phyloP scores from a whole-genome alignment of 2,888 invertebrate species.

The Drosophila sordidapex region DNA sequence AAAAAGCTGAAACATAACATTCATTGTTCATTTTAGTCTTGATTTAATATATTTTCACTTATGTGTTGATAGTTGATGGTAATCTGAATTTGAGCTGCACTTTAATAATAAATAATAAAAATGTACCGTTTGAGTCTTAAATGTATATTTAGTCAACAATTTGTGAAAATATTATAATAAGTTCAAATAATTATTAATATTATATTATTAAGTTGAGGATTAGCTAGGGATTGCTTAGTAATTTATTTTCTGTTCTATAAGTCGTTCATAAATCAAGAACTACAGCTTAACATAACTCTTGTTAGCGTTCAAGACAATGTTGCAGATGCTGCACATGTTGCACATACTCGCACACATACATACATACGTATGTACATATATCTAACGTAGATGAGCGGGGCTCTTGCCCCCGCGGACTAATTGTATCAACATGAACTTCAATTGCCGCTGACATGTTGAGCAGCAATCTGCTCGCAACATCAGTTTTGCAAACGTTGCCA shows the following conservation, averaged over 20 bases:
- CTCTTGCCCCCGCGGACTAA: slow-evolving; percentile 35
- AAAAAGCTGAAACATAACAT: too few species aligned
- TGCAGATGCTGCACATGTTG: slow-evolving; percentile 25
- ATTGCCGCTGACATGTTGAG: slow-evolving; percentile 62
- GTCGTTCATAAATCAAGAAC: slow-evolving; percentile 3
- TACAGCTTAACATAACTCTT: neutral
- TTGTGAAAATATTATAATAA: neutral
- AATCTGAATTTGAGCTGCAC: neutral
- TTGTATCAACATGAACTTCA: slow-evolving; percentile 62
- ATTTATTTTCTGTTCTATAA: neutral
- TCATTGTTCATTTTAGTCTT: too few species aligned
- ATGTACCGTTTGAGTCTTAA: neutral
- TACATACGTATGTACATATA: neutral
- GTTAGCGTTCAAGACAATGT: slow-evolving; percentile 25
- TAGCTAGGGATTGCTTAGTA: neutral
- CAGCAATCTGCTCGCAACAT: slow-evolving; percentile 47
- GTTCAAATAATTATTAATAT: neutral
- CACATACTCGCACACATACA: neutral
- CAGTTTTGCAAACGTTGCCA: slow-evolving; percentile 22
- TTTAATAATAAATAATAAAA: neutral
- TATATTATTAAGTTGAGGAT: neutral
- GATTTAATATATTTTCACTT: too few species aligned
- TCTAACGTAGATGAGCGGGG: slow-evolving; percentile 12
- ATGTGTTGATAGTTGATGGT: neutral
- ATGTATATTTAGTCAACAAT: neutral